Conservation (phyloP, 2,113 vertebrate genomes). For the Periophthalmodon schlosseri region DNA sequence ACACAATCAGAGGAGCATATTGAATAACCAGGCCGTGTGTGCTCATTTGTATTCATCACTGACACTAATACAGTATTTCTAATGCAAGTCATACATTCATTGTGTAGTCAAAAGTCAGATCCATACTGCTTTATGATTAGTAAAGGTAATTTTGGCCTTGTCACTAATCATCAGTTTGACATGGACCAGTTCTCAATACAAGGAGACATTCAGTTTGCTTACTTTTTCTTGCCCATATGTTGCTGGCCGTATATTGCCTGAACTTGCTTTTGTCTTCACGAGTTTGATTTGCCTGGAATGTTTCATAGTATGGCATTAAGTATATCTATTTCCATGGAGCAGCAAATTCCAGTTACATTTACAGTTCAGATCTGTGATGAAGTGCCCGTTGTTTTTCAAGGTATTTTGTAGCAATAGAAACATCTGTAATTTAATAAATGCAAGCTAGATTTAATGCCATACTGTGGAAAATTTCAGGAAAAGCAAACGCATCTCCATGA, state of each 20-base stretch:
- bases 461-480: no score
- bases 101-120: constrained; percentile 44
- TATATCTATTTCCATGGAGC: no score
- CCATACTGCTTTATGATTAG: constrained; percentile 14
- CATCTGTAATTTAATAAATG: no score
- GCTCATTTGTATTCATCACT: constrained; percentile 71
- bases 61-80: constrained; percentile 65
- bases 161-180: constrained; percentile 28
- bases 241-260: not conserved
- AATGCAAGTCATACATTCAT: constrained; percentile 63
- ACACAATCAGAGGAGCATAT: constrained; percentile 67
- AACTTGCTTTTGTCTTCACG: no score
- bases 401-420: no score
- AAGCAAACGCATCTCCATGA: no score
- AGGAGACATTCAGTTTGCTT: not conserved
- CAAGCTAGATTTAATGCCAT: no score
- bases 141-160: constrained; percentile 9
- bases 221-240: not conserved
- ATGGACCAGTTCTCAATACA: constrained; percentile 1
- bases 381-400: no score
- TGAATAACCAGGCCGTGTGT: constrained; percentile 55
- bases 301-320: no score
- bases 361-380: no score
- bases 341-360: no score
- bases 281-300: no score